These are phyloP conservation scores for Tachysurus vachellii DNA, from an alignment of 2,113 vertebrate genomes.

Conservation along the genomic window DNA sequence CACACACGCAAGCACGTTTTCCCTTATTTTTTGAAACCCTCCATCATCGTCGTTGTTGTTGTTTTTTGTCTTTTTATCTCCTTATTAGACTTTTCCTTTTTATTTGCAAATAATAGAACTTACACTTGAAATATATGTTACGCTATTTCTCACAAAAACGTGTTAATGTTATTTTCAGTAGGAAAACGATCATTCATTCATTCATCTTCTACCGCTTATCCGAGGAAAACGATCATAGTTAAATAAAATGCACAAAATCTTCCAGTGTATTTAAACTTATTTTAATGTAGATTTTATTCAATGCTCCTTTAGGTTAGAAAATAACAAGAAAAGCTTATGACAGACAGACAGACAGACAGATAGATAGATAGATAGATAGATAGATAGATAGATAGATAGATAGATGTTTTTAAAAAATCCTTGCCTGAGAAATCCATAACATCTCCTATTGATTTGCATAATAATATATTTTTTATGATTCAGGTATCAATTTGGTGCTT, in stretches of 20 bases:
- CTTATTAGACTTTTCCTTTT: neutral
- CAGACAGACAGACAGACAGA: neutral
- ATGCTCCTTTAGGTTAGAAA: neutral
- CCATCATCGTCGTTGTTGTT: neutral
- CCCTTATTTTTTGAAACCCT: neutral
- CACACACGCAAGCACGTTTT: conserved; percentile 20
- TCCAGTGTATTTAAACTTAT: neutral
- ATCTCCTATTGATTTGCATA: neutral
- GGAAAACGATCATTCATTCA: too few relatives aligned
- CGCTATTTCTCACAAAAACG: neutral
- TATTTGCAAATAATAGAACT: neutral
- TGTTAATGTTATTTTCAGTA: neutral
- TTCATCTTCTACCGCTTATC: too few relatives aligned
- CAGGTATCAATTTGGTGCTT: neutral
- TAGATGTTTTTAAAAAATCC: neutral
- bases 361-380: neutral
- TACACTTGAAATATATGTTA: neutral
- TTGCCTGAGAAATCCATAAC: neutral
- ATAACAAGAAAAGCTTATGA: neutral
- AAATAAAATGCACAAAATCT: neutral
- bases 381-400: neutral
- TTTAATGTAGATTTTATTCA: neutral
- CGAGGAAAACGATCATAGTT: too few relatives aligned
- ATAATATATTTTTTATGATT: neutral
- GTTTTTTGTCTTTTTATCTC: neutral